Evolutionary conservation across 2,797 vertebrate species (phyloP), one percentile per base, ranked within the genome.

Genomic region (Labroides dimidiatus): DNA sequence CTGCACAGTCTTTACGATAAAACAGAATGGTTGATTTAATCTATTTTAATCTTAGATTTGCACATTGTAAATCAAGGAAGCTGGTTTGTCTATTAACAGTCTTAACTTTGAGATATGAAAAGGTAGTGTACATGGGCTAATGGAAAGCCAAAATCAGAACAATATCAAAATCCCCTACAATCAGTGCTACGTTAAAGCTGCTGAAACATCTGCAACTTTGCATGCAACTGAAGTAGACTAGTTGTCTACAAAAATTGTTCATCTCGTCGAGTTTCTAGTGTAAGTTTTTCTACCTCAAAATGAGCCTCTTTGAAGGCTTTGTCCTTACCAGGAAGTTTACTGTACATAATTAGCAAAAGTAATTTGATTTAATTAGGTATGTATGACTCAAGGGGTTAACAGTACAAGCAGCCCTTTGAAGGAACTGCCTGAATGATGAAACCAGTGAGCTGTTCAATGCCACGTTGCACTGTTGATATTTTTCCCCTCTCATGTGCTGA

Each of bases 391-490:
- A 67, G 52, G 75, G 65, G 64, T 77, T 85, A 75, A 76, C 49
- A 33, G 20, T 30, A 36, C 51, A 60, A 64, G 54, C 55, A 43
- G 59, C 39, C 50, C 45, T 67, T 71, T 81, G 45, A 61, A 57
- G 66, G 59, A 81, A 69, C 65, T 61, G 77, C 23, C 64, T 80
- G 84, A 58, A 67, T 78, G 78, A 84, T 85, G 81, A 86, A 86
- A 84, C 56, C 74, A 81, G 89, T 91, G 84, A 83, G 88, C 90
- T 90, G 89, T 73, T 86, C 82, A 68, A 30, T 92, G 91, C 91
- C 92, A 93, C 91, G 89, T 93, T 90, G 91, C 87, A 88, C 82
- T 86, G 85, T 85, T 91, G 87, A 86, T 82, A 79, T 71, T 77
- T 74, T 53, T 42, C 52, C 20, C 21, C 37, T 62, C 70, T 80